phyloP scores from a whole-genome alignment of 2,113 vertebrate genomes.

The Sapayoa aenigma region DNA sequence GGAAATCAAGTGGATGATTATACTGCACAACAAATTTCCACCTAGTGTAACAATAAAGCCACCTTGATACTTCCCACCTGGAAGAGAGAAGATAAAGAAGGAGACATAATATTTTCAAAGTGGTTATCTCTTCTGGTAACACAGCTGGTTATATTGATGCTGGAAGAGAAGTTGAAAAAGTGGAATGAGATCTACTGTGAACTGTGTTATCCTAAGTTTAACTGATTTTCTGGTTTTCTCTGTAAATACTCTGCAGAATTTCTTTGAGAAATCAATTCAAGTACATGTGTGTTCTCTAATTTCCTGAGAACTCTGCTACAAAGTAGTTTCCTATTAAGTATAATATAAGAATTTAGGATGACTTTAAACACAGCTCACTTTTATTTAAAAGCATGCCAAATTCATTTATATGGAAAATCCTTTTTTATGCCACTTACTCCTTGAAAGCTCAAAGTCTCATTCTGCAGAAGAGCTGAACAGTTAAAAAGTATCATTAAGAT shows the following conservation, averaged over 20 bases:
- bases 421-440: background rate
- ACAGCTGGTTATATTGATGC: background rate
- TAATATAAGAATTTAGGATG: background rate
- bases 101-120: background rate
- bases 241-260: background rate
- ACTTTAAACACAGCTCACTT: background rate
- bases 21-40: slow-evolving; percentile 82
- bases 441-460: background rate
- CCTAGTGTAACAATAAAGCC: slow-evolving; percentile 78
- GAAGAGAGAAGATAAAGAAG: slow-evolving; percentile 21
- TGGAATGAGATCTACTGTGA: background rate
- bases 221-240: background rate
- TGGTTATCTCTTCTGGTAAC: background rate
- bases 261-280: background rate
- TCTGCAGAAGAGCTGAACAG: background rate
- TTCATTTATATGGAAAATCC: background rate
- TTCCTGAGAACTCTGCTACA: background rate
- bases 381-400: background rate
- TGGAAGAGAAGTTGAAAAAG: background rate
- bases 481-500: background rate
- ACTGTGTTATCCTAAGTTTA: background rate
- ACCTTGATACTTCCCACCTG: slow-evolving; percentile 64
- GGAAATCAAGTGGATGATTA: slow-evolving; percentile 82
- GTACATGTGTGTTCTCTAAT: background rate
- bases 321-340: background rate